Percentiles rank a stretch among this genome's conserved stretches.
phyloP scores from a whole-genome alignment of 2,113 vertebrate genomes.

The Pandion haliaetus region DNA sequence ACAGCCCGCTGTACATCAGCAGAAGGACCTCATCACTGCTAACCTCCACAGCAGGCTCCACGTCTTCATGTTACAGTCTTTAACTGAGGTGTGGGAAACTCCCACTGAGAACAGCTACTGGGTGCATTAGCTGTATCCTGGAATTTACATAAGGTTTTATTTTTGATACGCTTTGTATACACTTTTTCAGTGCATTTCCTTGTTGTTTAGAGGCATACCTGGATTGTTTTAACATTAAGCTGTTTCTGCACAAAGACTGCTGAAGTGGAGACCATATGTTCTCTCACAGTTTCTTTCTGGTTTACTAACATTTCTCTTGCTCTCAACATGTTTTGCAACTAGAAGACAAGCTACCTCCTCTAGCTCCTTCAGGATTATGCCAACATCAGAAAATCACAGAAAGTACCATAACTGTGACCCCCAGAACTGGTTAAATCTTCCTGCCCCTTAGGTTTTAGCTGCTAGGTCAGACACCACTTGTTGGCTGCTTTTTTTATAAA shows the following conservation, averaged over 20 bases:
- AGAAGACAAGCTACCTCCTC: background rate
- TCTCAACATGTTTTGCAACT: background rate
- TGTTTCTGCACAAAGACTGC: background rate
- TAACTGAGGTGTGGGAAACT: background rate
- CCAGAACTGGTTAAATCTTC: background rate
- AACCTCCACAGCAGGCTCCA: background rate
- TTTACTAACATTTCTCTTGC: background rate
- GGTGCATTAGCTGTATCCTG: background rate
- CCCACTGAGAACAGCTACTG: background rate
- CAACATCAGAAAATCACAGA: background rate
- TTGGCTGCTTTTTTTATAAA: background rate
- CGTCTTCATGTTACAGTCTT: background rate
- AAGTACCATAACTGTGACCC: fast-evolving
- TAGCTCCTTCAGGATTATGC: background rate
- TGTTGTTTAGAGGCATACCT: background rate
- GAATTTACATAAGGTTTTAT: background rate
- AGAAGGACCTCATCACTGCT: background rate
- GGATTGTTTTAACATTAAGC: background rate
- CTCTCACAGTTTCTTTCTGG: background rate
- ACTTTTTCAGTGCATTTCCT: background rate
- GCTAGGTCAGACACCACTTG: background rate
- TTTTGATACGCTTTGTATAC: background rate
- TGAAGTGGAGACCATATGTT: background rate
- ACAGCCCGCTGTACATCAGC: background rate
- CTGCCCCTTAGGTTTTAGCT: background rate